Conservation (phyloP, 2,113 vertebrate species). For the Gadus macrocephalus region DNA sequence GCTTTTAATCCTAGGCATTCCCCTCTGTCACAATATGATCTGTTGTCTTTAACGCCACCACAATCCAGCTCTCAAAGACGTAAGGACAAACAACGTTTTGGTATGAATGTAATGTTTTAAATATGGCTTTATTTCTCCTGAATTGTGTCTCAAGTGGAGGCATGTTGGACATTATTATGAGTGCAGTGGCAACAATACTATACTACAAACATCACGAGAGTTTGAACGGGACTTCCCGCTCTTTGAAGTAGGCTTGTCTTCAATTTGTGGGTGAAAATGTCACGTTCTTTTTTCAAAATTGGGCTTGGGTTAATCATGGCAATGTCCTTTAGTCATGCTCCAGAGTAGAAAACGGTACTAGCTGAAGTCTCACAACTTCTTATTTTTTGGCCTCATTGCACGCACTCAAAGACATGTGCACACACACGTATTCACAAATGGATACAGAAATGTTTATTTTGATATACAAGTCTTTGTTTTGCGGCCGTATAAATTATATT, state of each 20-base stretch:
- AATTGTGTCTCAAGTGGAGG: background rate
- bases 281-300: conserved; percentile 16
- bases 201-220: conserved; percentile 2
- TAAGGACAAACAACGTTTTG: background rate
- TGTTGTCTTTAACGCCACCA: conserved; percentile 10
- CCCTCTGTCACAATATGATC: conserved; percentile 52
- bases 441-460: conserved; percentile 59
- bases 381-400: conserved; percentile 20
- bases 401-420: conserved; percentile 13
- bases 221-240: background rate
- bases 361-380: conserved; percentile 45
- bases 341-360: conserved; percentile 42
- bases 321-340: conserved; percentile 16
- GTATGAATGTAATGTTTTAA: background rate
- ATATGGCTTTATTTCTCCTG: background rate
- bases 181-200: background rate
- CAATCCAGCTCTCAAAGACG: background rate
- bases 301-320: conserved; percentile 17
- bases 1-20: conserved; percentile 63
- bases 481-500: conserved; percentile 60
- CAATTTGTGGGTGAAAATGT: conserved; percentile 24
- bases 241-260: conserved; percentile 14
- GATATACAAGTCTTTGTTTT: conserved; percentile 59
- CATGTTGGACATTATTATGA: background rate
- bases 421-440: conserved; percentile 19